These are phyloP conservation scores for Dryobotodes eremita DNA, from an alignment of 2,888 invertebrate species.

Conservation along the genomic window DNA sequence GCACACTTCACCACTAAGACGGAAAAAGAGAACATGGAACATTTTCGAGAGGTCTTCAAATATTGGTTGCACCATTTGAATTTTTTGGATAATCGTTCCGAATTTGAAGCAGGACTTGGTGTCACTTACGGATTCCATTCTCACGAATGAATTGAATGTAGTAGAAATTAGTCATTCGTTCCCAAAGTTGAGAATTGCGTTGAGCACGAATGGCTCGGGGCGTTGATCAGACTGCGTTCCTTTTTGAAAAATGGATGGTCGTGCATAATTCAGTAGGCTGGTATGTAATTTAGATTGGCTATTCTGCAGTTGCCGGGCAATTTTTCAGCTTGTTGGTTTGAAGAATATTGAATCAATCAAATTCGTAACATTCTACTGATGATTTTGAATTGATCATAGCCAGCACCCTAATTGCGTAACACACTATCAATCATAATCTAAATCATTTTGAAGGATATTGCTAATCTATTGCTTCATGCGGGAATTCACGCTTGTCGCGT, in stretches of 20 bases:
- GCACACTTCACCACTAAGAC: not conserved
- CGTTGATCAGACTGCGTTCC: constrained; percentile 62
- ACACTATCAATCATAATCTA: no score
- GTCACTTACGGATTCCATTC: constrained; percentile 79
- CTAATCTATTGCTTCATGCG: no score
- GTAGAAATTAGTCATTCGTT: constrained; percentile 64
- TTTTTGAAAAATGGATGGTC: constrained; percentile 57
- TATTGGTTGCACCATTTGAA: constrained; percentile 50
- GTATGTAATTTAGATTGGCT: constrained; percentile 60
- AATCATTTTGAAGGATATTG: no score
- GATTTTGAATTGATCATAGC: constrained; percentile 1
- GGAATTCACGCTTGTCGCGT: no score
- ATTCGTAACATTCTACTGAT: constrained; percentile 9
- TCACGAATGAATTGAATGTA: constrained; percentile 73
- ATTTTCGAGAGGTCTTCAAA: constrained; percentile 32
- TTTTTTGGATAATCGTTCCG: constrained; percentile 66
- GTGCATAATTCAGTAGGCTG: constrained; percentile 64
- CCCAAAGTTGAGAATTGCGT: constrained; percentile 55
- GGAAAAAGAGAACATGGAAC: not conserved
- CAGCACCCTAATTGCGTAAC: not conserved
- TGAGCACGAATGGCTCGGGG: constrained; percentile 62
- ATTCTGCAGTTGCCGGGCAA: constrained; percentile 36
- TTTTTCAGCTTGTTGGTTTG: constrained; percentile 37
- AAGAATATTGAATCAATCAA: constrained; percentile 12
- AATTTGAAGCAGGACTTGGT: constrained; percentile 66